These are phyloP conservation scores for Onychostruthus taczanowskii DNA, from an alignment of 2,113 vertebrate species.

Conservation along the genomic window DNA sequence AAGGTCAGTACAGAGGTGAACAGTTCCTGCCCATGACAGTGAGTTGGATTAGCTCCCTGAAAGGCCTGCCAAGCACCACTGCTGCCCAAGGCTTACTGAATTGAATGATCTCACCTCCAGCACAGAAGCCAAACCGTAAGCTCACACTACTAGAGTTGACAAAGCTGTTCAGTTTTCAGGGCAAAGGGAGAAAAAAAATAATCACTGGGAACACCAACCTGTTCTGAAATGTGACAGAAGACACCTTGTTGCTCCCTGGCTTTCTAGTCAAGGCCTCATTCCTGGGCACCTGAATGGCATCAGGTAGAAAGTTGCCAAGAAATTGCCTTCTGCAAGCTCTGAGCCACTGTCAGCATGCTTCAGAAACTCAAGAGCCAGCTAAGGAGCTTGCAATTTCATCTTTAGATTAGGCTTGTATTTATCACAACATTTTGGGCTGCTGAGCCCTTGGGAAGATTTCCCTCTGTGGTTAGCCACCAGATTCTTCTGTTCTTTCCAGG, in stretches of 20 bases:
- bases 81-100: background rate
- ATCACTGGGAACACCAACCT: background rate
- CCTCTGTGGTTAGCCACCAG: background rate
- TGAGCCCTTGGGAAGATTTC: background rate
- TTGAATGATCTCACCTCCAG: background rate
- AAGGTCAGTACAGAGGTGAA: background rate
- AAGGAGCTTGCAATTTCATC: background rate
- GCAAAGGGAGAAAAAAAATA: background rate
- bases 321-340: background rate
- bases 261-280: background rate
- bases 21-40: background rate
- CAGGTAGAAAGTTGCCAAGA: background rate
- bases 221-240: background rate
- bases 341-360: background rate
- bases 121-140: background rate
- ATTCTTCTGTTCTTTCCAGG: background rate
- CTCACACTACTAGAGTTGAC: background rate
- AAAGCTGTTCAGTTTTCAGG: background rate
- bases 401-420: background rate
- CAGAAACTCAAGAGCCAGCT: background rate
- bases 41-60: background rate
- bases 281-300: background rate
- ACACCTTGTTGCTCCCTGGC: background rate
- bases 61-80: background rate
- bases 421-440: background rate